phyloP scores from a whole-genome alignment of 2,113 vertebrate genomes.

The Myotis yumanensis region DNA sequence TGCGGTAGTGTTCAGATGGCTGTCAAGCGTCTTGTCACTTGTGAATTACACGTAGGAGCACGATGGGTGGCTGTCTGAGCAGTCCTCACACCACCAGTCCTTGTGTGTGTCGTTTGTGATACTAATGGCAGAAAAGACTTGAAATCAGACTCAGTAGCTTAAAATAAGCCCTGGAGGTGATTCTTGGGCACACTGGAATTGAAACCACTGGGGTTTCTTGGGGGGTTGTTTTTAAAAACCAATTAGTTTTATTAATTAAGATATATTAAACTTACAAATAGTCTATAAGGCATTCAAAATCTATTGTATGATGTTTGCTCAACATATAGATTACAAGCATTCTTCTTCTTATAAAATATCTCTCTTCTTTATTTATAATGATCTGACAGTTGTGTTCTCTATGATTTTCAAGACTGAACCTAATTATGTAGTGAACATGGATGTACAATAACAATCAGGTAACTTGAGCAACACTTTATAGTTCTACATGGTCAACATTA shows the following conservation, averaged over 20 bases:
- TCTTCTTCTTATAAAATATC: background rate
- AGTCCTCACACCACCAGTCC: background rate
- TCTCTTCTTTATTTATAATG: background rate
- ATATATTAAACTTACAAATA: background rate
- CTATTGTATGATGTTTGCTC: background rate
- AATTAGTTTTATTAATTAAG: background rate
- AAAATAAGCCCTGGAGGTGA: background rate
- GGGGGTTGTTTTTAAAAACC: background rate
- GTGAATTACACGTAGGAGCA: background rate
- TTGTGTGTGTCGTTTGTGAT: background rate
- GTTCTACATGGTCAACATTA: background rate
- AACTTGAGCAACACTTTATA: background rate
- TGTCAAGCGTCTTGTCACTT: background rate
- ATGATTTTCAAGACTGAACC: background rate
- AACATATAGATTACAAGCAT: background rate
- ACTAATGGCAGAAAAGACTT: constrained; percentile 1
- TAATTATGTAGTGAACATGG: background rate
- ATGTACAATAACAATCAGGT: background rate
- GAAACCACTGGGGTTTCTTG: background rate
- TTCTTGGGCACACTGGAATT: background rate
- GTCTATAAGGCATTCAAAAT: background rate
- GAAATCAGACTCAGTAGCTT: constrained; percentile 25
- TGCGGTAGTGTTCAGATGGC: background rate
- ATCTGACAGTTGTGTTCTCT: background rate
- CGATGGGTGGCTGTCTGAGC: background rate